Conservation (phyloP, 2,797 vertebrate genomes). For the Geotrypetes seraphini region DNA sequence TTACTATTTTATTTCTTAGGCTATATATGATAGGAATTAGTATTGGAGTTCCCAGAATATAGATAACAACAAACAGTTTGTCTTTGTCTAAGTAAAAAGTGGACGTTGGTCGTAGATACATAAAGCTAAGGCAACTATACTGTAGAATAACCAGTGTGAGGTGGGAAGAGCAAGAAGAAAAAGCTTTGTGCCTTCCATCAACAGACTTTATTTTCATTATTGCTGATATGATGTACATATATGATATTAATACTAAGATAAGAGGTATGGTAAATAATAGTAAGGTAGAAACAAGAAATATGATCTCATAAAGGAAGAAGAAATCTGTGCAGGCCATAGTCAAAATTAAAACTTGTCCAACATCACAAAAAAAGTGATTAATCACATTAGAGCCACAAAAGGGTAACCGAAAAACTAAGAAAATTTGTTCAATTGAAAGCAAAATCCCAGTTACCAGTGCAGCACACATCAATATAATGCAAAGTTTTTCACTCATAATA, state of each 20-base stretch:
- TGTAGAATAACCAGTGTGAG: not conserved
- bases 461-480: not conserved
- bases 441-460: not conserved
- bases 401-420: not conserved
- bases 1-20: conserved; percentile 1
- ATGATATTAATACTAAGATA: not conserved
- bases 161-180: conserved; percentile 1
- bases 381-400: not conserved
- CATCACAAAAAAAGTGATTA: conserved; percentile 4
- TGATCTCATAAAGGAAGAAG: not conserved
- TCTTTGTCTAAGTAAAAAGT: not conserved
- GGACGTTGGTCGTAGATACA: not conserved
- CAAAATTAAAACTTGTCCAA: not conserved
- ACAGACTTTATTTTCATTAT: not conserved
- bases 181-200: not conserved
- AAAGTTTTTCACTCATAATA: not conserved
- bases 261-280: not conserved
- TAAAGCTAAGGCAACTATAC: conserved; percentile 1
- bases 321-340: not conserved
- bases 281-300: not conserved
- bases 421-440: not conserved
- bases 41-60: not conserved
- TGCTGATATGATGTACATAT: not conserved
- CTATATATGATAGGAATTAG: not conserved
- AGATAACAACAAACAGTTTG: not conserved